Evolutionary conservation across 2,888 invertebrate species (phyloP), one percentile per base, ranked within the genome.

Genomic region (Caenorhabditis sinica): DNA sequence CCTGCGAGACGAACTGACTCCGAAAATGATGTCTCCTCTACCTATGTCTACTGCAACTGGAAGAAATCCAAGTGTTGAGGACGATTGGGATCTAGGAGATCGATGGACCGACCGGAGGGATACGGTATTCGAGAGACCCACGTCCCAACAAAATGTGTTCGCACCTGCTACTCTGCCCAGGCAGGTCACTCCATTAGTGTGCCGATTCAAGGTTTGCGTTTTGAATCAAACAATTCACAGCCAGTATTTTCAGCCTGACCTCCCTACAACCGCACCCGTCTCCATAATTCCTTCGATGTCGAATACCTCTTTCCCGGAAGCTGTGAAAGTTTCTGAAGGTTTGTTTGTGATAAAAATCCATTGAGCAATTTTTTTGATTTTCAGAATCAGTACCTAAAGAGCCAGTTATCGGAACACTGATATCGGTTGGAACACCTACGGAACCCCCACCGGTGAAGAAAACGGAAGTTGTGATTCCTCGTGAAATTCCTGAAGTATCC

Each of bases 111-210:
- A 83, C 51, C 49, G 80, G 1, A 25, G 86, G n/a, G 86, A 82
- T 60, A 80, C 82, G 13, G 66, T 80, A n/a, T 79, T 75, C 20
- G 82, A 73, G 45, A 66, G 75, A 30, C 77, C 75, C 1, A 11
- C 51, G 0, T 8, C 13, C 20, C 36, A 53, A 61, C 30, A 45
- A 23, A 56, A 28, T 23, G 43, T 49, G 0, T 87, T 71, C 25
- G 87, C 88, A 9, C 88, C 88, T 0, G 88, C 88, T 6, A 88
- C 88, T 13, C 65, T 88, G 3, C 88, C 88, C 0, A 30, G 88
- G 81, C 88, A 88, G 51, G 76, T 68, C 11, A 87, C 85, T 0
- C 87, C 87, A 0, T 45, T 87, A 11, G 28, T 63, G 3, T 68
- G 43, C 51, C 23, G 45, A 3, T 79, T 61, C 20, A 71, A 60